A percentile compares a stretch with the other conserved stretches of the same genome.
phyloP scores from a whole-genome alignment of 2,797 vertebrate species.

The Limnodromus scolopaceus region DNA sequence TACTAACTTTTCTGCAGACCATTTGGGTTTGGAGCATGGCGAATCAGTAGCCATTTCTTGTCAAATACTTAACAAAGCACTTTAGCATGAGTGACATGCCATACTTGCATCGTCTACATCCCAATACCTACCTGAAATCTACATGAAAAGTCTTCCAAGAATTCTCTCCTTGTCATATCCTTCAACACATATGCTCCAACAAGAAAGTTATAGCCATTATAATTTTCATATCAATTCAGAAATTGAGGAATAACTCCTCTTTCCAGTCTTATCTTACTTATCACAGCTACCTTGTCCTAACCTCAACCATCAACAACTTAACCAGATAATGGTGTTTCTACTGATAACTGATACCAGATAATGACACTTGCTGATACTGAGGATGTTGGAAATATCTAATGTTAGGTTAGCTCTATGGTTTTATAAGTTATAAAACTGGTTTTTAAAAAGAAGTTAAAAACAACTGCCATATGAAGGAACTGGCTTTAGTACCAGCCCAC shows the following conservation, averaged over 20 bases:
- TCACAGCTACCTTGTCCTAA: background rate
- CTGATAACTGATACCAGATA: background rate
- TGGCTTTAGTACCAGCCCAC: background rate
- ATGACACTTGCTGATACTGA: background rate
- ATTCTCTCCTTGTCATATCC: background rate
- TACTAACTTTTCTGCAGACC: background rate
- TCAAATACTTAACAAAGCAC: background rate
- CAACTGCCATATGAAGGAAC: background rate
- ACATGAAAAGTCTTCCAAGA: background rate
- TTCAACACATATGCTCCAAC: background rate
- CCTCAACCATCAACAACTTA: background rate
- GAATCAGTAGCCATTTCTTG: background rate
- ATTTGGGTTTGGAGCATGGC: background rate
- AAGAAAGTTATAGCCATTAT: background rate
- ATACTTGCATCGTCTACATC: background rate
- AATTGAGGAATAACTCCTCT: background rate
- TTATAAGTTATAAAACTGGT: background rate
- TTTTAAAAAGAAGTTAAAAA: background rate
- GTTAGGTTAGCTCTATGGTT: background rate
- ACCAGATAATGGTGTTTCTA: background rate
- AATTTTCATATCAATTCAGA: background rate
- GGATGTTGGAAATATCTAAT: background rate
- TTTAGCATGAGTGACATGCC: background rate
- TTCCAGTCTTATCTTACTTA: background rate
- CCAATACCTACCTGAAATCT: background rate